Conservation (phyloP, 2,888 invertebrate species). For the Ochropleura leucogaster region DNA sequence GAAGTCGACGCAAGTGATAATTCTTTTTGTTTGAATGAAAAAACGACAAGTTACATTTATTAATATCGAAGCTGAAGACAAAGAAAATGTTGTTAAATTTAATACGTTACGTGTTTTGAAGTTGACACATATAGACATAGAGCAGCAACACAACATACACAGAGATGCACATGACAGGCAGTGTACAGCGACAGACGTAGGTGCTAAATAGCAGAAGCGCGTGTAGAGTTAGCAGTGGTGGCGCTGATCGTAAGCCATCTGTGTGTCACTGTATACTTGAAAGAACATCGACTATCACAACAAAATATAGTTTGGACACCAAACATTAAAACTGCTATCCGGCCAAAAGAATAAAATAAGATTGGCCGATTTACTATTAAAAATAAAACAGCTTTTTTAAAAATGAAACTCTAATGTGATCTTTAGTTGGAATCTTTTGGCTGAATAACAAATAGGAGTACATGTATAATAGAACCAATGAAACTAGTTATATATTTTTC, state of each 20-base stretch:
- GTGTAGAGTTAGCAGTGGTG: conserved; percentile 39
- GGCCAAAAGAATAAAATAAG: conserved; percentile 26
- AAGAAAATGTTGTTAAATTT: conserved; percentile 15
- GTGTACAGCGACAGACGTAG: conserved; percentile 72
- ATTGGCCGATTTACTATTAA: neutral
- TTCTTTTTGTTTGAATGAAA: conserved; percentile 17
- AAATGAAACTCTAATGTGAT: neutral
- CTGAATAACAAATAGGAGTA: conserved; percentile 49
- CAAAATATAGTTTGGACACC: conserved; percentile 23
- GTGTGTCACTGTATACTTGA: conserved; percentile 55
- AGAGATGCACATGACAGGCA: conserved; percentile 67
- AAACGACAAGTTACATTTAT: neutral
- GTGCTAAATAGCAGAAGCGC: conserved; percentile 28
- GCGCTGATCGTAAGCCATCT: conserved; percentile 22
- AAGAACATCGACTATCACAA: conserved; percentile 51
- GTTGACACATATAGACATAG: conserved; percentile 28
- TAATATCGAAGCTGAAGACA: conserved; percentile 6
- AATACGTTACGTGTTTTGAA: conserved; percentile 18
- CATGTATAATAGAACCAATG: conserved; percentile 32
- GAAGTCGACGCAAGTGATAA: conserved; percentile 1
- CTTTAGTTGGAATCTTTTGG: conserved; percentile 1
- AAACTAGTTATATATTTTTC: conserved; percentile 16
- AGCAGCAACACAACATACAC: conserved; percentile 61
- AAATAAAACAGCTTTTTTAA: neutral
- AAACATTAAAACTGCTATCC: conserved; percentile 40